These are phyloP conservation scores for Hestina assimilis DNA, from an alignment of 1,140 invertebrate genomes.

Conservation along the genomic window DNA sequence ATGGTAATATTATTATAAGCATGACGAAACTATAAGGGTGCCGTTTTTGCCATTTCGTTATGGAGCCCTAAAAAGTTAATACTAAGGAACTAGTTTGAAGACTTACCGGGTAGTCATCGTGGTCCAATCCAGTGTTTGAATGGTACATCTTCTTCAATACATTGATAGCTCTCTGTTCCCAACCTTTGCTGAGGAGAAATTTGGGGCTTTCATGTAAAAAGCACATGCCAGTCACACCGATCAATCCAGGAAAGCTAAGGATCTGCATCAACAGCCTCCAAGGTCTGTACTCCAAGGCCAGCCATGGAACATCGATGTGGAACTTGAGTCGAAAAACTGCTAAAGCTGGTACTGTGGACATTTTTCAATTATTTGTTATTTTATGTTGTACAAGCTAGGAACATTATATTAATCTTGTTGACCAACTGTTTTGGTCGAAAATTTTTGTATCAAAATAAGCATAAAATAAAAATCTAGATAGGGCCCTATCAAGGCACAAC, in stretches of 20 bases:
- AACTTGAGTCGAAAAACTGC: slow-evolving; percentile 43
- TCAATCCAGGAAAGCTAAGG: slow-evolving; percentile 80
- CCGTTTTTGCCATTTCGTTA: no score
- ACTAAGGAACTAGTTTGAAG: no score
- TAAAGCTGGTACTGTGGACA: slow-evolving; percentile 40
- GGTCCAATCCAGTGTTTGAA: slow-evolving; percentile 36
- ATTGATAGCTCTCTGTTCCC: slow-evolving; percentile 51
- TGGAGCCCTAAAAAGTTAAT: no score
- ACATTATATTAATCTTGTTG: not conserved
- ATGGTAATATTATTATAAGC: no score
- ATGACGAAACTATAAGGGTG: no score
- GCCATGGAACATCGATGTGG: slow-evolving; percentile 32
- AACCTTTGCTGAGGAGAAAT: slow-evolving; percentile 73
- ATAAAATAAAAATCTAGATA: no score
- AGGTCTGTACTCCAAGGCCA: slow-evolving; percentile 73
- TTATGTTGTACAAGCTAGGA: not conserved
- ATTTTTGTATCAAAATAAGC: no score
- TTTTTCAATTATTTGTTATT: no score
- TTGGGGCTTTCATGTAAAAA: slow-evolving; percentile 80
- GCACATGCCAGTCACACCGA: slow-evolving; percentile 77
- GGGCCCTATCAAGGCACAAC: no score
- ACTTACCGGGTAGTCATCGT: slow-evolving; percentile 9
- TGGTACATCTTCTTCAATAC: slow-evolving; percentile 46
- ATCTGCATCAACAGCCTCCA: slow-evolving; percentile 84
- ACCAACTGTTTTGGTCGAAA: not conserved